Conservation (phyloP, 2,113 vertebrate species). For the Coptodon rendalli region DNA sequence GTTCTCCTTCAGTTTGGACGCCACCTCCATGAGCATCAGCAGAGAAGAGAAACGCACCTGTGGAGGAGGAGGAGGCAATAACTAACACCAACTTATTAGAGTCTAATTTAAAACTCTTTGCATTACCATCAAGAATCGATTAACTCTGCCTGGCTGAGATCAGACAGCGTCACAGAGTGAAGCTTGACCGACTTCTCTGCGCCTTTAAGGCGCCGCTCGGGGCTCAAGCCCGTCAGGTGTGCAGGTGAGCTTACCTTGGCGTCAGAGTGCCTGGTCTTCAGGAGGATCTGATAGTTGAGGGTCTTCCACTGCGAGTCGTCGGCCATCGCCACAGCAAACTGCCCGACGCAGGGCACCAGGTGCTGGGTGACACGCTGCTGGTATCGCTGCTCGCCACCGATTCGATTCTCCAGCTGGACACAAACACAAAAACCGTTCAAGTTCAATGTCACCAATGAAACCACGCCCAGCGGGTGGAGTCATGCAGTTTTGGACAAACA, state of each 20-base stretch:
- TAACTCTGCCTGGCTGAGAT: not conserved
- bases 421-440: not conserved
- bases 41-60: constrained; percentile 92
- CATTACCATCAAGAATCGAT: not conserved
- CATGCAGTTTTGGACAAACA: not conserved
- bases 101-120: not conserved
- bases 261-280: constrained; percentile 84
- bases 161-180: not conserved
- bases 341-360: constrained; percentile 86
- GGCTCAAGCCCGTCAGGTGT: not conserved
- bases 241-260: constrained; percentile 73
- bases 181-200: not conserved
- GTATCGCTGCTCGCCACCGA: constrained; percentile 81
- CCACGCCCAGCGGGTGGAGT: not conserved
- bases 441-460: not conserved
- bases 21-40: constrained; percentile 80
- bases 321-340: constrained; percentile 85
- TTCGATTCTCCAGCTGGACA: constrained; percentile 83
- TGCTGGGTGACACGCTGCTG: constrained; percentile 76
- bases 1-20: constrained; percentile 88
- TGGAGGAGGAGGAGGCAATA: not conserved
- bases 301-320: constrained; percentile 93
- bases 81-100: not conserved
- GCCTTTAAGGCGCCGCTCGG: rapidly evolving
- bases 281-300: constrained; percentile 89